phyloP scores from a whole-genome alignment of 1,140 invertebrate genomes.

The Tetraneura akinire region DNA sequence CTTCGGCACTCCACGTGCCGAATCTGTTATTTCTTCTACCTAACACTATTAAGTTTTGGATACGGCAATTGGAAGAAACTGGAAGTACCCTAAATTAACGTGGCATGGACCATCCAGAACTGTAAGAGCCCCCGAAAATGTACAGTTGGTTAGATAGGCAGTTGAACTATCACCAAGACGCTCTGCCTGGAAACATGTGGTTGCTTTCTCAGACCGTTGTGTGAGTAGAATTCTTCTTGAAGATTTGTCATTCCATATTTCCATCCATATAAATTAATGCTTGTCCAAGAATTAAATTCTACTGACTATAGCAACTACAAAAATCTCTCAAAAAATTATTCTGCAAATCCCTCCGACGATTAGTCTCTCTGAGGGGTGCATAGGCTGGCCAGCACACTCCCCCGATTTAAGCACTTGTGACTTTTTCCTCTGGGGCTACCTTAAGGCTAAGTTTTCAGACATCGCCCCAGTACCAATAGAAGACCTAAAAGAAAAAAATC shows the following conservation, averaged over 20 bases:
- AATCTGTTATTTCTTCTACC: too few relatives aligned
- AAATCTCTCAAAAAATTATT: neutral
- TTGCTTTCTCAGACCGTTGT: neutral
- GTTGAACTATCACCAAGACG: neutral
- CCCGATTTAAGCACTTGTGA: too few relatives aligned
- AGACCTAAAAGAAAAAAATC: too few relatives aligned
- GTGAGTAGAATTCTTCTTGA: neutral
- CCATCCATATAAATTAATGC: neutral
- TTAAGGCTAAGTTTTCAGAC: too few relatives aligned
- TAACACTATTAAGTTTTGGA: too few relatives aligned
- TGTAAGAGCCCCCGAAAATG: neutral
- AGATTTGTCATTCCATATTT: neutral
- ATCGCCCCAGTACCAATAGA: neutral
- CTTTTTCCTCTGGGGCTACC: too few relatives aligned
- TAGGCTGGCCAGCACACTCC: too few relatives aligned
- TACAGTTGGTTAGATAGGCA: neutral
- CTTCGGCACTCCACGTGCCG: neutral
- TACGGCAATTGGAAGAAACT: neutral
- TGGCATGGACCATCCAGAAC: neutral
- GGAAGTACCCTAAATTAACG: neutral
- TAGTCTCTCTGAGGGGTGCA: too few relatives aligned
- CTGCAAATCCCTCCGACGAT: too few relatives aligned
- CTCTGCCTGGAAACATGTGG: neutral
- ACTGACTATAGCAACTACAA: neutral
- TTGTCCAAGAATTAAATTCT: neutral